Percentiles rank a stretch among this genome's conserved stretches.
phyloP scores from a whole-genome alignment of 2,888 invertebrate genomes.

The Griposia aprilina region DNA sequence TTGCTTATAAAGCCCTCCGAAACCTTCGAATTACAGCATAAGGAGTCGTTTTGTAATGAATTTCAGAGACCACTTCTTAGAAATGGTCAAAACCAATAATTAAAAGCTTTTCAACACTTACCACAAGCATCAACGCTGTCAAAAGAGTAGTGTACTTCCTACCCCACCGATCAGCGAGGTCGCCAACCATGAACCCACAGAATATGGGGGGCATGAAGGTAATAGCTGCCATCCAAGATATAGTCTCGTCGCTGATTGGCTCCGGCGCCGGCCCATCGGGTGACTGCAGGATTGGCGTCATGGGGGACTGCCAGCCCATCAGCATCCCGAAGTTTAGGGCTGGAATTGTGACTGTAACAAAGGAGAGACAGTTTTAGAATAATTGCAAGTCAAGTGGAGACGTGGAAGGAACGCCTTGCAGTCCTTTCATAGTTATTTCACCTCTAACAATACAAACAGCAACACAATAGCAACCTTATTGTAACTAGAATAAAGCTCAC shows the following conservation, averaged over 20 bases:
- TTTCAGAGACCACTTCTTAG: too few relatives aligned
- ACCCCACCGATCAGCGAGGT: conserved; percentile 89
- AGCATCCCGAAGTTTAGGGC: conserved; percentile 90
- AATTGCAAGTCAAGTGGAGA: too few relatives aligned
- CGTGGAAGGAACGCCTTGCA: neutral
- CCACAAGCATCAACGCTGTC: conserved; percentile 89
- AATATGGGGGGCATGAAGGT: conserved; percentile 90
- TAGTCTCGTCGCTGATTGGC: conserved; percentile 86
- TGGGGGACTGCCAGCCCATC: conserved; percentile 91
- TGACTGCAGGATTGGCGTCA: conserved; percentile 88
- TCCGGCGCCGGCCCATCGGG: conserved; percentile 86
- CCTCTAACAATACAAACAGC: neutral
- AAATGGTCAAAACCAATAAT: too few relatives aligned
- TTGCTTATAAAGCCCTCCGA: too few relatives aligned
- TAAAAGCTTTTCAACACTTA: conserved; percentile 74
- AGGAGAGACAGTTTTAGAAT: conserved; percentile 11
- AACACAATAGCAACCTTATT: neutral
- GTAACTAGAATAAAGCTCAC: neutral
- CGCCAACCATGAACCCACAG: conserved; percentile 89
- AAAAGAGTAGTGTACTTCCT: conserved; percentile 89
- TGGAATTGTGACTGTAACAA: conserved; percentile 88
- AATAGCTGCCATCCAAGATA: conserved; percentile 91
- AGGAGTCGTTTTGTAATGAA: too few relatives aligned
- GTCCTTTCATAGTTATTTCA: neutral
- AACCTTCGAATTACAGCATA: too few relatives aligned